Percentiles rank a stretch among this genome's conserved stretches.
These are phyloP conservation scores for Lasaia peninsularis DNA, from an alignment of 1,140 invertebrate genomes.

Conservation along the genomic window DNA sequence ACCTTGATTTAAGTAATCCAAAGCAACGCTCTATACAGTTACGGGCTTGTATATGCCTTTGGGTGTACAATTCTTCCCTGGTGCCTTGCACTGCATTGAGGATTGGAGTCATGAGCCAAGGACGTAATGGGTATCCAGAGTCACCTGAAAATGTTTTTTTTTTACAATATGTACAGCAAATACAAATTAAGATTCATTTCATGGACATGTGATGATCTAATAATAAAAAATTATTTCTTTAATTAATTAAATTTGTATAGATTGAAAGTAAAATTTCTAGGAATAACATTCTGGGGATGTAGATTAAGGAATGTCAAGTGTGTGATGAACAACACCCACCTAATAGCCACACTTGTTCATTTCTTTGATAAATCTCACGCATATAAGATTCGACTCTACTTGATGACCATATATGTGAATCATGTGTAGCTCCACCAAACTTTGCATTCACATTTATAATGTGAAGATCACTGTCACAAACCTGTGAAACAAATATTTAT, in stretches of 20 bases:
- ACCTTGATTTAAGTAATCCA: conserved; percentile 18
- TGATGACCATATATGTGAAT: conserved; percentile 12
- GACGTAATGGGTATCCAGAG: conserved; percentile 28
- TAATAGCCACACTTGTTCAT: conserved; percentile 7
- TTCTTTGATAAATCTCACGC: neutral
- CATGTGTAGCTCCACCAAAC: conserved; percentile 8
- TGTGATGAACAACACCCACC: neutral
- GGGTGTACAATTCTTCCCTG: conserved; percentile 24
- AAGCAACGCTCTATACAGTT: conserved; percentile 19
- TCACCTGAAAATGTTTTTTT: conserved; percentile 27
- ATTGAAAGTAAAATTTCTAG: too few species aligned
- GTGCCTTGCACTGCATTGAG: conserved; percentile 27
- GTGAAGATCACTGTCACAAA: neutral
- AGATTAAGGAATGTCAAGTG: too few species aligned
- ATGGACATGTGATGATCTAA: too few species aligned
- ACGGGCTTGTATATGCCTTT: conserved; percentile 17
- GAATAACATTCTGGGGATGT: too few species aligned
- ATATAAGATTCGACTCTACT: neutral
- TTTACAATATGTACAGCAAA: neutral
- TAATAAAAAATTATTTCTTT: too few species aligned
- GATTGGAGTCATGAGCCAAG: conserved; percentile 29
- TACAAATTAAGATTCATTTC: too few species aligned
- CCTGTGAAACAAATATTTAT: conserved; percentile 1
- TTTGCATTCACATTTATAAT: conserved; percentile 9
- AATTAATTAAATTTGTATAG: too few species aligned